Base-by-base conservation (phyloP, 2,797 vertebrate species). In the Pampus argenteus region DNA sequence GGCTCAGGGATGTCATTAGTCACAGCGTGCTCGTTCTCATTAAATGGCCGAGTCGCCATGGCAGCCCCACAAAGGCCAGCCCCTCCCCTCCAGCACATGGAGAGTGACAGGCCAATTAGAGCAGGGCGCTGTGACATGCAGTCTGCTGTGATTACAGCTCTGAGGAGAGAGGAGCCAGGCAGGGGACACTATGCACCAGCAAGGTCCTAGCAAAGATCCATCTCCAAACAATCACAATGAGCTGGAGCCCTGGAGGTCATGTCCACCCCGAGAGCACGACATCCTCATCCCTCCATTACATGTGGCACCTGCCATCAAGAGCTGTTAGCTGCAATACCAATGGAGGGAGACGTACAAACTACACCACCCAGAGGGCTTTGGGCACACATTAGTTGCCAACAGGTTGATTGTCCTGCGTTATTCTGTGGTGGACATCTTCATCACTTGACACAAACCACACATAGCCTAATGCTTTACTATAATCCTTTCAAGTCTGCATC, bases 41-140 rank as follows among this genome's bases (percentile, higher is more conserved):
- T 94, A 94, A 92, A 92, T 88, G 87, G 82, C 90, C 88, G 88
- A 88, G 92, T 94, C 92, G 80, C 93, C 90, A 94, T 93, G 93
- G 92, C 92, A 93, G 92, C 93, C 88, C 81, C 87, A 93, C 92
- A 93, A 94, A 93, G 92, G 89, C 87, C 84, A 64, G 72, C 84
- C 79, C 84, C 85, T 71, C 83, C 88, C 77, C 51, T 54, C 60
- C 50, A 84, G 86, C 73, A 72, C 86, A 86, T 38, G 38, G 65
- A 90, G 92, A 94, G 88, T 94, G 92, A 94, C 93, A 93, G 92
- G 91, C 91, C 94, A 94, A 94, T 95, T 95, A 95, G 92, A 94
- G 84, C 88, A 69, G 88, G 89, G 81, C 83, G 57, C 89, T 81
- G 74, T 94, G 93, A 94, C 91, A 93, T 63, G 84, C 87, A 87